Evolutionary conservation across 2,797 vertebrate genomes (phyloP), one percentile per base, ranked within the genome.

Genomic region (Amblyopsis hoosieri): DNA sequence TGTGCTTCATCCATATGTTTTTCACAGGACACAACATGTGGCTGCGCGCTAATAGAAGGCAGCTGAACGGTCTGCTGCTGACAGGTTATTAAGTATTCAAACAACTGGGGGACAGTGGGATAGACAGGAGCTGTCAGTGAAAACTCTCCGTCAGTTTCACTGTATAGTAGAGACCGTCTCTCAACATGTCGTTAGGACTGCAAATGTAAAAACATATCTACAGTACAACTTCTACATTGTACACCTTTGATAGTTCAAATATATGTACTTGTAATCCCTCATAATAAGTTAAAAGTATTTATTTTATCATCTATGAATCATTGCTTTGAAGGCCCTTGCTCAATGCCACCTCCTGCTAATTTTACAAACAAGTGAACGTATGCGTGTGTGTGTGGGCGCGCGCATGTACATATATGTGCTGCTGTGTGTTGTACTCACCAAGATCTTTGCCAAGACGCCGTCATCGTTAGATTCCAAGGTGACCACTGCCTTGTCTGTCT

Each of bases 401-500:
- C 7, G 33, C 33, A 37, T 37, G 7, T 37, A 37, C 33, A 37
- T 37, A 5, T 37, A 37, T 37, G 33, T 7, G 46, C 45, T 11
- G 54, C 52, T 53, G 19, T 23, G 19, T 23, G 19, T 23, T 37
- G 72, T 45, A 81, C 94, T 93, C 89, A 99, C 97, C 94, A 99
- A 79, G 84, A 99, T 99, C 88, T 97, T 99, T 63, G 97, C 97
- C 84, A 99, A 71, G 64, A 97, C 52, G 8, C 97, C 97, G n/a
- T 98, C 97, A 0, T 99, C 97, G 54, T 74, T 97, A n/a, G 97
- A 95, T 57, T 99, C 97, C 95, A 99, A 85, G 76, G 94, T 95
- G 78, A 99, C 86, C 79, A 99, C 95, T 0, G 97, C 97, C 85
- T 99, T 99, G 90, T 99, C 97, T 0, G 97, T 99, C 92, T 99